Base-by-base conservation (phyloP, 2,888 invertebrate species). In the Macroteleia sp. region DNA sequence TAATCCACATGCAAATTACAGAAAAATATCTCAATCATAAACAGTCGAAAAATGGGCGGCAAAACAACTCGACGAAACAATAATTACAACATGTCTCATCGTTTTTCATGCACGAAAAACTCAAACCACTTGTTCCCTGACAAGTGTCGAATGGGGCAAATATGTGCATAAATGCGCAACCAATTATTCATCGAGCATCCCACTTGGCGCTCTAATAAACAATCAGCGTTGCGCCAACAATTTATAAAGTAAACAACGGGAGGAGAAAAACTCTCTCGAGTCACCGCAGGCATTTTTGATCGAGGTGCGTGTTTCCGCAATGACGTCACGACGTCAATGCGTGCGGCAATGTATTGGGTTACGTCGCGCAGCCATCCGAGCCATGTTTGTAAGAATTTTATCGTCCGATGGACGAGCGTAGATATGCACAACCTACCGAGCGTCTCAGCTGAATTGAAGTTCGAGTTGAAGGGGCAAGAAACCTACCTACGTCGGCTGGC, bases 391-490 rank as follows among this genome's bases (percentile, higher is more conserved):
- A 54, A 56, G 71, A 69, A 69, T 71, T 71, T 71, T 54, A 71
- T 62, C 62, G 62, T 62, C 56, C 71, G 71, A 71, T 62, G 61
- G 69, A 59, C 39, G 59, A 10, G 32, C 34, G 50, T 30, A 41
- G 59, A 69, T 69, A 69, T 42, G 59, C 42, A 39, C 48, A 48
- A 50, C 62, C 36, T 30, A 39, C 25, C 44, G 16, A 17, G 30
- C 57, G 54, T 62, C 48, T 57, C 57, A 22, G 17, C 59, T 52
- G 52, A 70, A 70, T 70, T 59, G 41, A 52, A 62, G 62, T 64
- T 59, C 36, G 61, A 61, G 71, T 73, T 34, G 56, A 73, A 73
- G 62, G 62, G 71, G 62, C 62, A 56, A 62, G 62, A 56, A 54
- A 50, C 41, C 66, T 44, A 57, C 57, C 56, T 56, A 57, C 42